Base-by-base conservation (phyloP, 2,797 vertebrate genomes). In the Pristis pectinata region DNA sequence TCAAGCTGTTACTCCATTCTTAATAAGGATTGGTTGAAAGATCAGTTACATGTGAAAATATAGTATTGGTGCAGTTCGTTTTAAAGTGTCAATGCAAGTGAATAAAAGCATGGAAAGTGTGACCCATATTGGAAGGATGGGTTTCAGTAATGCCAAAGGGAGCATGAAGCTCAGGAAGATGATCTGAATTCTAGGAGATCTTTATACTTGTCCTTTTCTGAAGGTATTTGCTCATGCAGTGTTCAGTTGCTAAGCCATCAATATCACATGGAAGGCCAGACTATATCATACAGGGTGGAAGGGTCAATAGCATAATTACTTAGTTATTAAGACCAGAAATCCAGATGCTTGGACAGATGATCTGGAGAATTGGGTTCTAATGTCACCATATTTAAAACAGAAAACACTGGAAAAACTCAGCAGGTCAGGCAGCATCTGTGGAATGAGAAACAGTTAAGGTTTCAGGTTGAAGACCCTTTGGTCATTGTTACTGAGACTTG, bases 1-100 rank as follows among this genome's bases (percentile, higher is more conserved):
- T 89, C 87, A 67, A 67, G 19, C 87, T 67, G n/a, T 91, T 89
- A 49, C 9, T 91, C 87, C 9, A 67, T 91, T n/a, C 87, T 91
- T 41, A 91, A 91, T 64, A 67, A 91, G 67, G 87, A 22, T 22
- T 91, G 17, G 87, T 67, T 64, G 37, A 91, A 91, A 64, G n/a
- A 67, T 22, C 19, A 41, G 87, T 37, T 41, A 67, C 2, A 24
- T 67, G 19, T 91, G 59, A 61, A 67, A 91, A 41, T 41, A 37
- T 91, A 37, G 7, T 61, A 7, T 8, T n/a, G 13, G 13, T 15
- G 19, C n/a, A 9, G 22, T 91, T 91, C n/a, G 67, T 37, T 22
- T 64, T 37, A 37, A 91, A 22, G 61, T 8, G 13, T 34, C 53
- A 89, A n/a, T 37, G 34, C 30, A 89, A 91, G 82, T 44, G 53